Percentiles rank a stretch among this genome's conserved stretches.
These are phyloP conservation scores for Passerculus sandwichensis DNA, from an alignment of 2,797 vertebrate genomes.

Conservation along the genomic window DNA sequence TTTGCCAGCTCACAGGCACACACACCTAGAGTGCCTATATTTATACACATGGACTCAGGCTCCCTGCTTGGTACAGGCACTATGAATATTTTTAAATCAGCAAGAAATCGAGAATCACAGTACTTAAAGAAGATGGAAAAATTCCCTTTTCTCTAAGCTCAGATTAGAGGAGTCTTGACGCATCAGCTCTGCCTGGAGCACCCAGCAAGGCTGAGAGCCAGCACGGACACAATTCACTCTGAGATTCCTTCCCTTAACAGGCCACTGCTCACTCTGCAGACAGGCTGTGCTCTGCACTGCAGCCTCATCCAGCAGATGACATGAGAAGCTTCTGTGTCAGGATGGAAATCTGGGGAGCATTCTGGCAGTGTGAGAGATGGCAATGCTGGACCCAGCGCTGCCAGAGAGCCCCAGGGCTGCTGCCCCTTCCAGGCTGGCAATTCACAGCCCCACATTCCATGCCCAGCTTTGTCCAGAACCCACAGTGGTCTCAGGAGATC, in stretches of 20 bases:
- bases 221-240: background rate
- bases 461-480: background rate
- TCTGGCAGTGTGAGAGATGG: background rate
- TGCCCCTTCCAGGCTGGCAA: background rate
- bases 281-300: background rate
- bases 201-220: background rate
- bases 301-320: background rate
- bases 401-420: background rate
- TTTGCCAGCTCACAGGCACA: constrained; percentile 21
- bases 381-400: background rate
- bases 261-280: background rate
- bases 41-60: background rate
- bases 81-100: background rate
- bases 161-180: background rate
- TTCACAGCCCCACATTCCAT: background rate
- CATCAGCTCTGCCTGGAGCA: background rate
- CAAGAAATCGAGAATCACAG: background rate
- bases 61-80: background rate
- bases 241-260: background rate
- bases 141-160: background rate
- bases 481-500: background rate
- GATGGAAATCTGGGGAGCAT: background rate
- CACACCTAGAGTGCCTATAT: background rate
- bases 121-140: background rate
- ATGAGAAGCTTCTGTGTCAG: background rate